Base-by-base conservation (phyloP, 2,113 vertebrate species). In the Indicator indicator region DNA sequence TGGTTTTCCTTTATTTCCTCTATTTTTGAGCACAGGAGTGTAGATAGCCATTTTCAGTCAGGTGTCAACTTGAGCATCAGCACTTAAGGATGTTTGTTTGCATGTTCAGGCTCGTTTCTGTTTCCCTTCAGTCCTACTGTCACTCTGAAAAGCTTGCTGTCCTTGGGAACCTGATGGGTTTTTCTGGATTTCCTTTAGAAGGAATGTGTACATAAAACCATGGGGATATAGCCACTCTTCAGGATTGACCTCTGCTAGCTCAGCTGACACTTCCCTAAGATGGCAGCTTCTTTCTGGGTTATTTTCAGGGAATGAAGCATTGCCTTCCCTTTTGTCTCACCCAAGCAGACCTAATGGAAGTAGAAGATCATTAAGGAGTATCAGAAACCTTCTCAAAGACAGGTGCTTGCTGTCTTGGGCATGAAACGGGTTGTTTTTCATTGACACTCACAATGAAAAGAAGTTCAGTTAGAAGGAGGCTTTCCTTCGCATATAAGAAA, bases 141-240 rank as follows among this genome's bases (percentile, higher is more conserved):
- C 85, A 60, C 44, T 85, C 27, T 20, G 76, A 65, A 87, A 65
- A 62, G 1, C 56, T 23, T 80, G 5, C 9, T 62, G 10, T 63
- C 56, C 68, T 90, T 73, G 11, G 30, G 24, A 88, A 70, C 30
- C 58, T 2, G 3, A 14, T 2, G 5, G 9, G 12, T 60, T 92
- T 72, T 91, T 3, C 50, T 83, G 30, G 20, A 5, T 23, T 81
- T 90, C 24, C 27, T 77, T 16, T 56, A 62, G 33, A 72, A 50
- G 46, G 38, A 71, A 86, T 2, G 1, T 26, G 14, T 0, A 0
- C 2, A 0, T 73, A 62, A 85, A 79, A 59, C 46, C 3, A 1
- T 13, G 23, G 20, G 50, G n/a, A 27, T 67, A 69, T 21, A 93
- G 70, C 4, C 24, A 17, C 19, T 38, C 48, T 15, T 44, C 79